Percentiles rank a stretch among this genome's conserved stretches.
Conservation (phyloP, 2,113 vertebrate genomes). For the Rhinogobius similis region DNA sequence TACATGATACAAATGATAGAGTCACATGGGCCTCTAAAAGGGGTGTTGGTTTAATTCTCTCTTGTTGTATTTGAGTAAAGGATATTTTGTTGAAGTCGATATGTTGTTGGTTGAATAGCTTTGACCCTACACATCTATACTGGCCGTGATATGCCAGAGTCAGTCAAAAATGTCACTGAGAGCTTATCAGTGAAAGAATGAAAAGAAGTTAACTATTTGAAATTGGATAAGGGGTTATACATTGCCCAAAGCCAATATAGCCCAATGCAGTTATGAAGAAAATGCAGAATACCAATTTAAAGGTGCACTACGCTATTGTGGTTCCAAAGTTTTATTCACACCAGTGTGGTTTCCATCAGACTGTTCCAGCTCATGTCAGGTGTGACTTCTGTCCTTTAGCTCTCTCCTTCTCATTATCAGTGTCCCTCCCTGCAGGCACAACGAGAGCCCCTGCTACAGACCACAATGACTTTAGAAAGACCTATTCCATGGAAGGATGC, state of each 20-base stretch:
- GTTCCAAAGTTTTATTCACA: neutral
- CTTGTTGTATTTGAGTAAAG: too few relatives aligned
- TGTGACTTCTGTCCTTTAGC: neutral
- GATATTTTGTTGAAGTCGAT: too few relatives aligned
- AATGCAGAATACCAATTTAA: neutral
- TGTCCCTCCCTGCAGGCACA: neutral
- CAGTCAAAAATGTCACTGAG: too few relatives aligned
- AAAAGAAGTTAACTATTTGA: neutral
- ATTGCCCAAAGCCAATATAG: neutral
- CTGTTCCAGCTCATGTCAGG: neutral
- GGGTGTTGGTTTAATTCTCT: too few relatives aligned
- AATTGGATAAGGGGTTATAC: neutral
- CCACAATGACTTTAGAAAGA: neutral
- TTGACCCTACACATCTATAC: too few relatives aligned
- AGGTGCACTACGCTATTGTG: neutral
- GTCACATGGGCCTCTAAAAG: too few relatives aligned
- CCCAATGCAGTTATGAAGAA: neutral
- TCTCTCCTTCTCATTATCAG: neutral
- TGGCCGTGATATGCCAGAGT: too few relatives aligned
- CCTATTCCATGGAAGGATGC: neutral
- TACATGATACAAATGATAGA: too few relatives aligned
- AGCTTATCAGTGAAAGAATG: neutral
- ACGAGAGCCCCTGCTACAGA: neutral
- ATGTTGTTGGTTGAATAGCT: too few relatives aligned
- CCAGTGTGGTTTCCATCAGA: neutral